phyloP scores from a whole-genome alignment of 2,797 vertebrate genomes.

The Sebastiscus tertius region DNA sequence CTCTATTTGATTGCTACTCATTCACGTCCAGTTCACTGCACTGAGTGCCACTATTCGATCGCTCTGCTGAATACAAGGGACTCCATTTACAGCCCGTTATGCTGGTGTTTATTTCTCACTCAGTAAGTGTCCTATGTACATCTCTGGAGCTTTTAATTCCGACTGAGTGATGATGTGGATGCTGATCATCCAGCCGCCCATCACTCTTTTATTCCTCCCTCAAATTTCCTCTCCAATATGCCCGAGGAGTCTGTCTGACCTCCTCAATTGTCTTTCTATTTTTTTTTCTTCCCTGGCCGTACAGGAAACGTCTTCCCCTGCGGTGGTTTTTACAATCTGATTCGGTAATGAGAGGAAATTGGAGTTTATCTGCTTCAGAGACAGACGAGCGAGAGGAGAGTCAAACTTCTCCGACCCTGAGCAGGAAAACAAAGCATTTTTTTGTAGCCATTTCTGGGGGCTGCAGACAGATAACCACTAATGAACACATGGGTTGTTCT shows the following conservation, averaged over 20 bases:
- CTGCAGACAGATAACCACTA: constrained; percentile 27
- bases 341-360: constrained; percentile 61
- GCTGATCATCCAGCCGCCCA: not conserved
- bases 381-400: constrained; percentile 22
- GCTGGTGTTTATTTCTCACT: constrained; percentile 10
- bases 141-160: not conserved
- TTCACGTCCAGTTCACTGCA: constrained; percentile 16
- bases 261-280: not conserved
- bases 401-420: constrained; percentile 23
- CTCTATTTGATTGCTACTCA: constrained; percentile 9
- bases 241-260: not conserved
- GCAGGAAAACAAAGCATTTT: constrained; percentile 32
- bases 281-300: not conserved
- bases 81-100: not conserved
- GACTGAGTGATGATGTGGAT: not conserved
- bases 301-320: constrained; percentile 22
- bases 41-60: not conserved
- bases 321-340: constrained; percentile 39
- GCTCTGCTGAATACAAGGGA: not conserved
- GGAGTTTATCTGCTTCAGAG: constrained; percentile 52
- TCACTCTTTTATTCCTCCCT: not conserved
- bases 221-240: not conserved
- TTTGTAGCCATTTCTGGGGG: constrained; percentile 6
- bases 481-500: constrained; percentile 14
- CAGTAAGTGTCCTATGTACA: not conserved